A percentile compares a stretch with the other conserved stretches of the same genome.
phyloP scores from a whole-genome alignment of 2,888 invertebrate species.

The Tachystola acroxantha region DNA sequence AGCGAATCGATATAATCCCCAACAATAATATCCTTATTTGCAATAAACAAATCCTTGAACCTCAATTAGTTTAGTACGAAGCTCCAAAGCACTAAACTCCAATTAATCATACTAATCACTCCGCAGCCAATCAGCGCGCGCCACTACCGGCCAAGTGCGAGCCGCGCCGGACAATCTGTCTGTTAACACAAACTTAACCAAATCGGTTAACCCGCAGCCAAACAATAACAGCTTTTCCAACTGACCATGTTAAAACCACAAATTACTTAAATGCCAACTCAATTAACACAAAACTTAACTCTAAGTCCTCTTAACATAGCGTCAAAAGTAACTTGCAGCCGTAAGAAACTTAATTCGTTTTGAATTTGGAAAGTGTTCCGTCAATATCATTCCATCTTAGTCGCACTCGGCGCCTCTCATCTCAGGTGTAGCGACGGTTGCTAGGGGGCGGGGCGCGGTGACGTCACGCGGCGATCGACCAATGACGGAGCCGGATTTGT shows the following conservation, averaged over 20 bases:
- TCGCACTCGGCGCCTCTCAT: slow-evolving; percentile 60
- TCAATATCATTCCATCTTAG: slow-evolving; percentile 57
- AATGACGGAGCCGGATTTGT: slow-evolving; percentile 45
- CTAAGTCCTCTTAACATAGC: no score
- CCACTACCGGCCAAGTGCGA: slow-evolving; percentile 29
- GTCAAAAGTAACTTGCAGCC: no score
- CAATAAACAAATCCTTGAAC: slow-evolving; percentile 8
- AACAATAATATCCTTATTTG: background rate
- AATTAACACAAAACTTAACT: slow-evolving; percentile 17
- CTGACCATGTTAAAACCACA: slow-evolving; percentile 47
- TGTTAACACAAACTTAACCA: slow-evolving; percentile 75
- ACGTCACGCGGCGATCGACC: slow-evolving; percentile 61
- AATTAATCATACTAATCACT: slow-evolving; percentile 63
- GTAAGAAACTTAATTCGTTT: slow-evolving; percentile 22
- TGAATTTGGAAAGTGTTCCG: slow-evolving; percentile 18
- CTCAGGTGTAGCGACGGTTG: slow-evolving; percentile 73
- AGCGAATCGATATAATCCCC: no score
- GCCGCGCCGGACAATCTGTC: slow-evolving; percentile 61
- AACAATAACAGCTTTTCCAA: slow-evolving; percentile 76
- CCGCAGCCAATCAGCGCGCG: slow-evolving; percentile 47
- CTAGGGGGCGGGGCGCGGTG: slow-evolving; percentile 69
- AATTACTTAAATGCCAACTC: slow-evolving; percentile 15
- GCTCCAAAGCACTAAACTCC: slow-evolving; percentile 37
- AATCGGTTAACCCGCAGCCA: slow-evolving; percentile 76
- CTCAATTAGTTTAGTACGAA: slow-evolving; percentile 42